Evolutionary conservation across 2,113 vertebrate genomes (phyloP), one percentile per base, ranked within the genome.

Genomic region (Tachysurus fulvidraco): DNA sequence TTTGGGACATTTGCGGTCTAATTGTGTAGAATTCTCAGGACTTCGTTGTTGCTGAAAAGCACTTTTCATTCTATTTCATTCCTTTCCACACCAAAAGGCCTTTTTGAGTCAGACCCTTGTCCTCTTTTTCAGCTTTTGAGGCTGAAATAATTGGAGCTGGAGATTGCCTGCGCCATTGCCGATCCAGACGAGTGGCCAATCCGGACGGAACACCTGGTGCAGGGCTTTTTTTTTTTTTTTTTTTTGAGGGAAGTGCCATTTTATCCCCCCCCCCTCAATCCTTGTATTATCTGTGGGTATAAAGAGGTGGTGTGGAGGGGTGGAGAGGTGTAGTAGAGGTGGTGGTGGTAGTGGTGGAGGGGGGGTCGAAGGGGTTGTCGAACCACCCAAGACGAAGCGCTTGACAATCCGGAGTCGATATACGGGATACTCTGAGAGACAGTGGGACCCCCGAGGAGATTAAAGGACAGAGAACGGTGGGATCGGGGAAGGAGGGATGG

Each of bases 21-120:
- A 88, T 91, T 91, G 86, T 86, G 71, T 86, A 86, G 50, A 89
- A 85, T 91, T 91, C 90, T 92, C 77, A 64, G 86, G 85, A 88
- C 88, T 89, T 81, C 81, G 55, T 14, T 59, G 30, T 67, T 30
- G 62, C 89, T 89, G 89, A 92, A 91, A 90, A 90, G 88, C 89
- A 92, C 88, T 91, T 91, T 91, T 92, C 88, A 88, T 81, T 90
- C 89, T 81, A 90, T 91, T 91, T 88, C 85, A 92, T 89, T 91
- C 89, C 89, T 86, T 89, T 91, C 88, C 87, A 88, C 87, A 85
- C 88, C 76, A 92, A 91, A 90, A 88, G 89, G 88, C 83, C 89
- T 77, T 87, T 88, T 82, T 78, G 81, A 86, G 82, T 85, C 87
- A 85, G 83, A 60, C 57, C 74, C 81, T 86, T 62, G 82, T 87